phyloP scores from a whole-genome alignment of 1,140 invertebrate genomes.

The Lepidostoma basale region DNA sequence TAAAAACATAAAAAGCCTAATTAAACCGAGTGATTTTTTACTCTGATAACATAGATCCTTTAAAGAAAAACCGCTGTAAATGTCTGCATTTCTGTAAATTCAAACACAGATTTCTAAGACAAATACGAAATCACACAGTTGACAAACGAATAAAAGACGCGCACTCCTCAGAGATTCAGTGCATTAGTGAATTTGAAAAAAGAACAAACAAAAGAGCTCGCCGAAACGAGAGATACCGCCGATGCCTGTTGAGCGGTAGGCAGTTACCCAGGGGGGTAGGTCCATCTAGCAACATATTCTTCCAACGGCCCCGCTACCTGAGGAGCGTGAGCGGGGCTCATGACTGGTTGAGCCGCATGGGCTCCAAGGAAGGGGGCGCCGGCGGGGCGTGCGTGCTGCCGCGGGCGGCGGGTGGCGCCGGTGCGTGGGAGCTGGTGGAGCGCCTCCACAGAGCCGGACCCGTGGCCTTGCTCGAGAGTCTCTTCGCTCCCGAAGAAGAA shows the following conservation, averaged over 20 bases:
- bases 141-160: too few relatives aligned
- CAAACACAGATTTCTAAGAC: too few relatives aligned
- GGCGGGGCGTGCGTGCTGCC: slow-evolving; percentile 1
- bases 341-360: slow-evolving; percentile 24
- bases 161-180: too few relatives aligned
- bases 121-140: too few relatives aligned
- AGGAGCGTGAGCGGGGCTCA: slow-evolving; percentile 18
- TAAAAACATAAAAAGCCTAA: too few relatives aligned
- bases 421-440: slow-evolving; percentile 31
- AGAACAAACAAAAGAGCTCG: too few relatives aligned
- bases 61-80: too few relatives aligned
- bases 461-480: slow-evolving; percentile 40
- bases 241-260: background rate
- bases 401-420: background rate
- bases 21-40: too few relatives aligned
- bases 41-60: too few relatives aligned
- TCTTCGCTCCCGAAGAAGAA: slow-evolving; percentile 39
- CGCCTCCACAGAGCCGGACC: slow-evolving; percentile 37
- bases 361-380: slow-evolving; percentile 7
- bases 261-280: background rate
- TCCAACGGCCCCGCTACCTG: slow-evolving; percentile 39
- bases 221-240: too few relatives aligned
- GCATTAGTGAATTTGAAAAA: too few relatives aligned
- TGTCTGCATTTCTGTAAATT: too few relatives aligned
- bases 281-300: slow-evolving; percentile 35